phyloP scores from a whole-genome alignment of 2,113 vertebrate genomes.

The Pipra filicauda region DNA sequence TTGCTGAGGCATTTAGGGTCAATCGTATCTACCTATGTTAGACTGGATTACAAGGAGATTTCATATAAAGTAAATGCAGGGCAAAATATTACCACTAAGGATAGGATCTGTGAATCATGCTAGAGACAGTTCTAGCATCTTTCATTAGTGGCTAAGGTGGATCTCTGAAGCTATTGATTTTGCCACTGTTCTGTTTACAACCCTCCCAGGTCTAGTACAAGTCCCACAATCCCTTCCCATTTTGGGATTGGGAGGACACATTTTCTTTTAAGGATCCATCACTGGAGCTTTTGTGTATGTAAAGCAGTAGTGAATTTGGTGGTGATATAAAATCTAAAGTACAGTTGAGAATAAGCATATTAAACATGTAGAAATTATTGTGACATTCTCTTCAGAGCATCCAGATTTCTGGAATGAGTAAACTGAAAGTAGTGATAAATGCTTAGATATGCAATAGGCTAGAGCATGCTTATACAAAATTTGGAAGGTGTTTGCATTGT shows the following conservation, averaged over 20 bases:
- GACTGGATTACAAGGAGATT: not conserved
- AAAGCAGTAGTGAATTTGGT: not conserved
- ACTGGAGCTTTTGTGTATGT: not conserved
- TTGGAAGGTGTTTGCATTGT: not conserved
- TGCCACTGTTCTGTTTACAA: not conserved
- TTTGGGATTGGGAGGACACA: not conserved
- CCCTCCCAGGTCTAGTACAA: not conserved
- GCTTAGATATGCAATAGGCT: not conserved
- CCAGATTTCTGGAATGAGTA: not conserved
- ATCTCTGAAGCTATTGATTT: not conserved
- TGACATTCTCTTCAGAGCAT: not conserved
- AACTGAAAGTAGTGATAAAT: not conserved
- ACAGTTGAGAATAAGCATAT: not conserved
- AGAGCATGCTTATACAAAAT: not conserved
- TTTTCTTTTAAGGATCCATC: not conserved
- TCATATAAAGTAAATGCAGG: not conserved
- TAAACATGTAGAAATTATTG: not conserved
- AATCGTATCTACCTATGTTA: not conserved
- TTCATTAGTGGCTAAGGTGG: not conserved
- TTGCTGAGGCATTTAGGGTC: not conserved
- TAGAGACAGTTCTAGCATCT: not conserved
- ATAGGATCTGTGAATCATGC: not conserved
- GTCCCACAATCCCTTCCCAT: not conserved
- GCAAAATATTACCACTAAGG: not conserved
- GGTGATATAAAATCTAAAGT: not conserved